Evolutionary conservation across 2,113 vertebrate species (phyloP).

Genomic region (Toxostoma redivivum): DNA sequence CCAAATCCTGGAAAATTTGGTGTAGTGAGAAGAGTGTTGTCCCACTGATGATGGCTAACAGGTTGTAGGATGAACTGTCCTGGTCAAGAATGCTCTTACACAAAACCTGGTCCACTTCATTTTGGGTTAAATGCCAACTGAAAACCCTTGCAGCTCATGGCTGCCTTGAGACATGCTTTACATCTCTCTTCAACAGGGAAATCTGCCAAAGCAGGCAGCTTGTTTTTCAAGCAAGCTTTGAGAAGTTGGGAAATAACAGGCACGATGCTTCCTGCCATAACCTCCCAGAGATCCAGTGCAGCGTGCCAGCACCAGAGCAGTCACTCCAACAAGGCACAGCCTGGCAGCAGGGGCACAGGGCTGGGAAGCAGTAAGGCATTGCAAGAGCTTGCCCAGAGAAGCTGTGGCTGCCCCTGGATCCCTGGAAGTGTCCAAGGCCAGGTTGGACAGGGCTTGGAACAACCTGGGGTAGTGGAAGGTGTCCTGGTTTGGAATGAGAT

Average conservation of each 20-base stretch:
- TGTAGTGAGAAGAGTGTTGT: background rate
- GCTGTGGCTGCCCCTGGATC: background rate
- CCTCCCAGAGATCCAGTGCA: background rate
- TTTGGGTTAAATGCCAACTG: background rate
- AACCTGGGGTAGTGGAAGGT: fast-evolving
- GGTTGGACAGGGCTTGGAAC: background rate
- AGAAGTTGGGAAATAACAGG: background rate
- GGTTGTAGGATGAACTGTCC: background rate
- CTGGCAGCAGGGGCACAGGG: background rate
- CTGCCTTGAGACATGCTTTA: background rate
- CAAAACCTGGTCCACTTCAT: background rate
- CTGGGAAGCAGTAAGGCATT: background rate
- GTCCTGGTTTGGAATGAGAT: too few relatives aligned
- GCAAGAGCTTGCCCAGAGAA: background rate
- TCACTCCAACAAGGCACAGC: background rate
- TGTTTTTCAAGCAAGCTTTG: background rate
- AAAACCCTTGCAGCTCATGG: background rate
- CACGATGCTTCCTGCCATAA: background rate
- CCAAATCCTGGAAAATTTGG: background rate
- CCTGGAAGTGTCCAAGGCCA: background rate
- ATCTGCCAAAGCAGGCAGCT: background rate
- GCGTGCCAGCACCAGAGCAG: background rate
- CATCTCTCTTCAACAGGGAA: background rate
- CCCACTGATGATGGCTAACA: background rate
- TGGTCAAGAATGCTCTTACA: background rate